Evolutionary conservation across 2,797 vertebrate species (phyloP), one percentile per base, ranked within the genome.

Genomic region (Acanthurus leucopareius): DNA sequence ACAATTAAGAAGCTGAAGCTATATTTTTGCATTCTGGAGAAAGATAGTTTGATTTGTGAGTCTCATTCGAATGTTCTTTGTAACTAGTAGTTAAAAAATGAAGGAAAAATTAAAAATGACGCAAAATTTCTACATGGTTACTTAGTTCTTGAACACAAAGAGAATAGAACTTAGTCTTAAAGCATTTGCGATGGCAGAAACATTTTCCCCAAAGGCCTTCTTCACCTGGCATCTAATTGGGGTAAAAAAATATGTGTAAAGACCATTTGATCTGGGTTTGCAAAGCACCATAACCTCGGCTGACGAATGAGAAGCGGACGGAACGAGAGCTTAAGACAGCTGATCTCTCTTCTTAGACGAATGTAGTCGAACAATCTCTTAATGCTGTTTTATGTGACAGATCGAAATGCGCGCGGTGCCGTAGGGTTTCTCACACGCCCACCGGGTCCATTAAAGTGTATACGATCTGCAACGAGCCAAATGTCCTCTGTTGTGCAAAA

Each of bases 391-490:
- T 52, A 64, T 77, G 60, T 59, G 65, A 73, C 5, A 2, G 9
- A 68, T 42, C 56, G 20, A 49, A n/a, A 54, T 19, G 22, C 44
- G 35, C 40, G 20, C 1, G 3, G 53, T 48, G 10, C 15, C 47
- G 22, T 22, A 22, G 16, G 25, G 17, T 25, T 61, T 45, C 22
- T 66, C 32, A 57, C 61, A 57, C 47, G 17, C 54, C 52, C 51
- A 22, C 14, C 6, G 49, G 54, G 53, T 47, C 65, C 28, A 58
- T 74, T 32, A 72, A 61, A 77, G 28, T 20, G 44, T 44, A 38
- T 10, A 35, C 69, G 68, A 48, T 63, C 60, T 67, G 70, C 47
- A 77, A 66, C 59, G 20, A 75, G 58, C 10, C 42, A 38, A 51
- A 73, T n/a, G 17, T 53, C 51, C 73, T 60, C 47, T 40, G 38